Base-by-base conservation (phyloP, 2,888 invertebrate species). In the Muschampia staudingeri region DNA sequence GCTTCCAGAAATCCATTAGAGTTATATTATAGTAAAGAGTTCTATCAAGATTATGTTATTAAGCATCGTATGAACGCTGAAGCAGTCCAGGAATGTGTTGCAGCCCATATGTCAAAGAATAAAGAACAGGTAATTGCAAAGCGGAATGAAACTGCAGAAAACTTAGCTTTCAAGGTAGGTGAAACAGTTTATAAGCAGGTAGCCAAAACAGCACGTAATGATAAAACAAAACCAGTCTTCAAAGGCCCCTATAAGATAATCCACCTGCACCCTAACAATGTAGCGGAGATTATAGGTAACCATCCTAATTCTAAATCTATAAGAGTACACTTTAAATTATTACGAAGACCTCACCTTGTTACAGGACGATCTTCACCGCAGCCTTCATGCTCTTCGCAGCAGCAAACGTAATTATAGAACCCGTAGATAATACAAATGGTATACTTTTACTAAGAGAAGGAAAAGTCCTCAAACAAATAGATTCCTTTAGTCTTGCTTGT, bases 41-140 rank as follows among this genome's bases (percentile, higher is more conserved):
- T 95, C 88, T 98, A 97, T 37, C 98, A 97, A 19, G 98, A 98
- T 91, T 98, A 98, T 72, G 98, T 97, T 1, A 98, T 98, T 81
- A 98, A 97, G 92, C 98, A 98, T 77, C 52, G 52, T 8, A n/a
- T 56, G 52, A 56, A 56, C 19, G 52, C 52, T 19, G 52, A 56
- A 56, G 52, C 52, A n/a, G 69, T 83, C 0, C 87, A 89, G 11
- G 85, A 86, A 82, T 8, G 82, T 56, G 76, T 88, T 7, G 78
- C 80, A 0, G 77, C 30, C 1, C 84, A 87, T 81, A 12, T 88
- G 0, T 8, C 80, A n/a, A 56, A 40, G 0, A 77, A 88, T 0
- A 89, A 84, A 69, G 84, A 84, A 78, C 65, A 80, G 19, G 65
- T 82, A 34, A 88, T 88, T 61, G 78, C 80, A 30, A 86, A 78